Base-by-base conservation (phyloP, 1,140 invertebrate species). In the Lepidurus apus region DNA sequence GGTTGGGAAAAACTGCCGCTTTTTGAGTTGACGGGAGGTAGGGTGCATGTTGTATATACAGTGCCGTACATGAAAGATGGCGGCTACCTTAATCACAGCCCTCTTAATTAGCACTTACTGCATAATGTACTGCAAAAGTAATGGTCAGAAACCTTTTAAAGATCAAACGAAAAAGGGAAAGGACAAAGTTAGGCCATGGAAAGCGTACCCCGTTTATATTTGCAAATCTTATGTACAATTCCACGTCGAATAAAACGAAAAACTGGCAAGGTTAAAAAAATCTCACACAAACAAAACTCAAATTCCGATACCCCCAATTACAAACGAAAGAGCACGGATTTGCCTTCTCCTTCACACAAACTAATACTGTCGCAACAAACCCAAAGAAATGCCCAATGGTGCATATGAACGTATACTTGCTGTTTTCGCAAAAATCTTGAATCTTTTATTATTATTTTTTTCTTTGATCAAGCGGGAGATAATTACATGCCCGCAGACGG, bases 401-500 rank as follows among this genome's bases (percentile, higher is more conserved):
- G 53, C 21, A n/a, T 17, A 4, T 73, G 53, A n/a, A n/a, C 21
- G 53, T 73, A n/a, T 17, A 17, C 53, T n/a, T 24, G 17, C 53
- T n/a, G 21, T 73, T 24, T n/a, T 17, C 53, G 21, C 53, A 24
- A 73, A 73, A 73, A 73, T n/a, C 53, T 73, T 6, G 21, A 73
- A n/a, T 73, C 21, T 73, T 17, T 74, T 74, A 3, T 43, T 26
- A 10, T 75, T 42, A 9, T 42, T 42, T 75, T 75, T 75, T 17
- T 43, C 24, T 43, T 6, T 9, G 10, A 24, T 75, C 44, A 43
- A 43, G 74, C 44, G 24, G 43, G 42, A 45, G 42, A 53, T 77
- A 65, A 17, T 77, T 77, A 77, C 45, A 77, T 65, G 42, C 74
- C 74, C 6, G 76, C 53, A 2, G 76, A 65, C 1, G 76, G 21